Conservation (phyloP, 2,797 vertebrate genomes). For the Hypotaenidia okinawae region DNA sequence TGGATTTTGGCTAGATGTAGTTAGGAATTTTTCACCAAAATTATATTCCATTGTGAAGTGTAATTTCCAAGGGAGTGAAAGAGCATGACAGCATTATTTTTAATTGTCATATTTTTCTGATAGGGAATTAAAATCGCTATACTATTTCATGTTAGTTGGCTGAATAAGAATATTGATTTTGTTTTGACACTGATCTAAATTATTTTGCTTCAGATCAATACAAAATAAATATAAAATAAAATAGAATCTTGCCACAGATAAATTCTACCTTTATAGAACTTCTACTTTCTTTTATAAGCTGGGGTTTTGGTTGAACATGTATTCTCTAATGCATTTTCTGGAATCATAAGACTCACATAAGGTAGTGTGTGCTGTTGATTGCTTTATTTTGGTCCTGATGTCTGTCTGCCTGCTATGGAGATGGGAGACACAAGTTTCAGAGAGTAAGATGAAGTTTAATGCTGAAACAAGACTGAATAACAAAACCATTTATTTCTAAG, state of each 20-base stretch:
- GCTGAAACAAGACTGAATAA: neutral
- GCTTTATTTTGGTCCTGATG: neutral
- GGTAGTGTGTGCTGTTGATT: neutral
- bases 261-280: neutral
- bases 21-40: neutral
- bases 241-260: neutral
- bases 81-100: neutral
- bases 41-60: neutral
- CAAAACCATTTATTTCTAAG: neutral
- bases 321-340: neutral
- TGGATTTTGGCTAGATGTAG: neutral
- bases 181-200: conserved; percentile 51
- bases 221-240: conserved; percentile 36
- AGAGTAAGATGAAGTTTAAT: neutral
- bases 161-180: conserved; percentile 53
- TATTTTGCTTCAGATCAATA: conserved; percentile 58
- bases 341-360: neutral
- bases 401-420: neutral
- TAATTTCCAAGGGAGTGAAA: neutral
- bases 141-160: conserved; percentile 52
- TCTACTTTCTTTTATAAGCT: neutral
- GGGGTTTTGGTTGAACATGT: neutral
- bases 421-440: neutral
- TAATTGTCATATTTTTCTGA: neutral
- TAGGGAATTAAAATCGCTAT: conserved; percentile 12